Evolutionary conservation across 2,888 invertebrate species (phyloP), one percentile per base, ranked within the genome.

Genomic region (Diloba caeruleocephala): DNA sequence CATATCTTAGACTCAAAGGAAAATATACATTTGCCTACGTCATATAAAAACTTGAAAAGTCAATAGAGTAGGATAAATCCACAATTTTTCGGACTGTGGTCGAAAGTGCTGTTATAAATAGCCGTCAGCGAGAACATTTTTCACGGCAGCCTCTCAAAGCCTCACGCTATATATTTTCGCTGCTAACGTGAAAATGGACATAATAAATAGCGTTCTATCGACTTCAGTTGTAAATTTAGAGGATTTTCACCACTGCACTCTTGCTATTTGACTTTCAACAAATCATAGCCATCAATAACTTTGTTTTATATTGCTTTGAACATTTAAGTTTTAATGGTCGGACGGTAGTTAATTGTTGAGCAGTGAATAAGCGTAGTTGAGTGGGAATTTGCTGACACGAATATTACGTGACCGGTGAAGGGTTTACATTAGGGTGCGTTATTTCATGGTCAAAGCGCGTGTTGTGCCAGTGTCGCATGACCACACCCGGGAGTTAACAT

Each of bases 351-450:
- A 42, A 33, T 41, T 38, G 48, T 41, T 49, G 23, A 48, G 49
- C 54, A 39, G 64, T 60, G 55, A 67, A 36, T 70, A 62, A 56
- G 59, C 44, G 52, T 58, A n/a, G n/a, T n/a, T n/a, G n/a, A n/a
- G 43, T 48, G 57, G 53, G 54, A 56, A 61, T 60, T 61, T 67
- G 65, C 34, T 45, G 42, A 63, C 69, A 68, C 32, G 54, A 43
- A 39, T 52, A 38, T 79, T 67, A 78, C 76, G 77, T 78, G 76
- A 67, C 58, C 44, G 38, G 39, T 55, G 15, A 65, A 67, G 60
- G 77, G 76, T 67, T 66, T 55, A 49, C 58, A 44, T 71, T 66
- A 61, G 81, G 82, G 79, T 72, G 79, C 59, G 75, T 63, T 33
- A 12, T 48, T 61, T 80, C 80, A 84, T 63, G 80, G 84, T 66